Percentiles rank a stretch among this genome's conserved stretches.
These are phyloP conservation scores for Agrypnia vestita DNA, from an alignment of 1,140 invertebrate genomes.

Conservation along the genomic window DNA sequence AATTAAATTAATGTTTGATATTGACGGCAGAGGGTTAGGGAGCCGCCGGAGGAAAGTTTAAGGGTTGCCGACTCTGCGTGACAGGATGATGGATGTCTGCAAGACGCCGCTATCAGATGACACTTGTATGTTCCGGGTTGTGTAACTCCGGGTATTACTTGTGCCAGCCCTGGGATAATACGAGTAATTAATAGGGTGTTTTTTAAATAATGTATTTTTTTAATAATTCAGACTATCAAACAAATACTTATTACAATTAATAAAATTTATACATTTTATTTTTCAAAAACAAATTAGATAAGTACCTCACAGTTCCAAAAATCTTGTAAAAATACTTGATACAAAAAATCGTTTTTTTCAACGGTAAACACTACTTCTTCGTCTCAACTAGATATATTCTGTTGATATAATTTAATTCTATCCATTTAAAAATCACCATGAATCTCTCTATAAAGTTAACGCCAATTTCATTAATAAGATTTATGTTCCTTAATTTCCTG, in stretches of 20 bases:
- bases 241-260: neutral
- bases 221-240: too few relatives aligned
- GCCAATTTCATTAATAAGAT: too few relatives aligned
- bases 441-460: too few relatives aligned
- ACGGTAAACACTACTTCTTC: too few relatives aligned
- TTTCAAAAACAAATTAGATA: too few relatives aligned
- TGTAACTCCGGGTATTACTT: neutral
- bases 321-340: too few relatives aligned
- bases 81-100: constrained; percentile 34
- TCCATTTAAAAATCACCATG: too few relatives aligned
- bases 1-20: neutral
- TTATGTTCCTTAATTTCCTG: neutral
- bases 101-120: constrained; percentile 36
- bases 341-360: too few relatives aligned
- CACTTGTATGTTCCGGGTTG: constrained; percentile 27
- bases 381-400: too few relatives aligned
- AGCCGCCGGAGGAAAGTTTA: neutral
- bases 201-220: neutral
- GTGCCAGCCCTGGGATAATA: constrained; percentile 18
- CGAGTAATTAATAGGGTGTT: neutral
- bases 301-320: too few relatives aligned
- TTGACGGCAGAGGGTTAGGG: neutral
- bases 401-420: too few relatives aligned
- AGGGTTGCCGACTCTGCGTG: constrained; percentile 11
- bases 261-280: too few relatives aligned